These are phyloP conservation scores for Venturia canescens DNA, from an alignment of 1,140 invertebrate species.

Conservation along the genomic window DNA sequence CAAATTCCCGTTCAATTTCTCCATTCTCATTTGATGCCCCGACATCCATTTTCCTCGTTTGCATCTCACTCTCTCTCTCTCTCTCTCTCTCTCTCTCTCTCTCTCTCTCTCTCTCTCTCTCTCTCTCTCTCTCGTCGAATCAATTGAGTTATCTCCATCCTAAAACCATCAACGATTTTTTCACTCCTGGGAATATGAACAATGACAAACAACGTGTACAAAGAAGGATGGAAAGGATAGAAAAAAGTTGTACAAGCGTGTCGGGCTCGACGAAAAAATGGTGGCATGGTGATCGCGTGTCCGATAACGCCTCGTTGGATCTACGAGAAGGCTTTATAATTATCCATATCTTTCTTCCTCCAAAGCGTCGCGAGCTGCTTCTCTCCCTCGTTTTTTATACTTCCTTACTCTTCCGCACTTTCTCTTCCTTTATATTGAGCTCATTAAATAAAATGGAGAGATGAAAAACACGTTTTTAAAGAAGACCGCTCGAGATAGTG, in stretches of 20 bases:
- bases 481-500: too few relatives aligned
- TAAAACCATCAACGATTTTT: too few relatives aligned
- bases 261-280: constrained; percentile 9
- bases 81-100: too few relatives aligned
- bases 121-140: too few relatives aligned
- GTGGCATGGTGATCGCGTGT: constrained; percentile 44
- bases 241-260: constrained; percentile 37
- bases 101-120: too few relatives aligned
- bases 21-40: too few relatives aligned
- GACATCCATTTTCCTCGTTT: too few relatives aligned
- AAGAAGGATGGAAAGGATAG: constrained; percentile 6
- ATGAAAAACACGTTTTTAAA: neutral
- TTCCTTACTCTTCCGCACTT: too few relatives aligned
- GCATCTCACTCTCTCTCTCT: too few relatives aligned
- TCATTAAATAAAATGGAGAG: constrained; percentile 11
- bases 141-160: too few relatives aligned
- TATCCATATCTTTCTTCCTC: constrained; percentile 49
- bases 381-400: neutral
- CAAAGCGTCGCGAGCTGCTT: constrained; percentile 41
- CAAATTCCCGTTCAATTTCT: too few relatives aligned
- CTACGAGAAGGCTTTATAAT: constrained; percentile 51
- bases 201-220: constrained; percentile 12
- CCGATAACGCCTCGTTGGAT: constrained; percentile 37
- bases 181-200: neutral
- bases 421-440: too few relatives aligned